These are phyloP conservation scores for Emydoidea blandingii DNA, from an alignment of 2,797 vertebrate genomes.

Conservation along the genomic window DNA sequence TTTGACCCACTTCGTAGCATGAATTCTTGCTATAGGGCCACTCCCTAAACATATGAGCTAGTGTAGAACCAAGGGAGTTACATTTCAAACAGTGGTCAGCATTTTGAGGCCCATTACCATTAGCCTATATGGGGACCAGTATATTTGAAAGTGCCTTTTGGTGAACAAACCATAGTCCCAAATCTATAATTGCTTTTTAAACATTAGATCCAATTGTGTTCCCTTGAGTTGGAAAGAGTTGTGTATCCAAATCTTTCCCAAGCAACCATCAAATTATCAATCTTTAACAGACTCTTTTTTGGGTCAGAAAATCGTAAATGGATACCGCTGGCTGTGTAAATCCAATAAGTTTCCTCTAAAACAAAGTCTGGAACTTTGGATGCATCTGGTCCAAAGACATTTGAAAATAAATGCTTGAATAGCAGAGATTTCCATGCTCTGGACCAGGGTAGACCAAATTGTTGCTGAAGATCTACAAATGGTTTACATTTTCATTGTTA, in stretches of 20 bases:
- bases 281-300: not conserved
- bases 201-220: not conserved
- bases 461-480: not conserved
- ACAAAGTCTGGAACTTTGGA: not conserved
- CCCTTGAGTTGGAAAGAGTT: not conserved
- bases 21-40: not conserved
- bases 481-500: not conserved
- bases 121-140: not conserved
- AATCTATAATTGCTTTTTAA: not conserved
- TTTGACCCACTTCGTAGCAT: not conserved
- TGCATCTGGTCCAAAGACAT: not conserved
- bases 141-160: not conserved
- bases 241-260: not conserved
- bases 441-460: not conserved
- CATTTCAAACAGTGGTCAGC: not conserved
- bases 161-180: not conserved
- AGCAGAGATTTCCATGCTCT: not conserved
- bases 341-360: not conserved
- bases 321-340: not conserved
- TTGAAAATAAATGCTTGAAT: not conserved
- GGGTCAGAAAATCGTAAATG: not conserved
- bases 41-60: not conserved
- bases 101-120: not conserved
- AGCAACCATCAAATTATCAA: not conserved
- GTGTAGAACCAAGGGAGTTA: not conserved